Conservation (phyloP, 2,797 vertebrate genomes). For the Lithobates pipiens region DNA sequence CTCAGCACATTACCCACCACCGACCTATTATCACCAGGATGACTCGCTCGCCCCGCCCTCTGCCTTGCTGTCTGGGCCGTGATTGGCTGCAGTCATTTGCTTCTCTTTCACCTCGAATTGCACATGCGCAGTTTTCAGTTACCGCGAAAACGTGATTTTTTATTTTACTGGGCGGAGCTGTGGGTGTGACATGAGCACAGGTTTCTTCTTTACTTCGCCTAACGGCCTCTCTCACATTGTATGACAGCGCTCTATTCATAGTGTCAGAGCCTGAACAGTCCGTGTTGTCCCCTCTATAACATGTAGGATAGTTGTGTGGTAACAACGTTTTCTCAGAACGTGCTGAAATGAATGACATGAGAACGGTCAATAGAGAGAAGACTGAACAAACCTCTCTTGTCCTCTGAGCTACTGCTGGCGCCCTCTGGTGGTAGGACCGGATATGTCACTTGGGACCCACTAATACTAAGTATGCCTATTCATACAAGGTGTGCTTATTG, state of each 20-base stretch:
- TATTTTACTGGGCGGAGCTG: neutral
- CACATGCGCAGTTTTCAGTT: neutral
- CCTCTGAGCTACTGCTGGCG: neutral
- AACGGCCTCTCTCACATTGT: neutral
- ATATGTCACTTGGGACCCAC: too few relatives aligned
- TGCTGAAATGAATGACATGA: neutral
- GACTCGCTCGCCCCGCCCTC: neutral
- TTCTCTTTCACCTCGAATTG: too few relatives aligned
- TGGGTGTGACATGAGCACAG: neutral
- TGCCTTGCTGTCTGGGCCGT: too few relatives aligned
- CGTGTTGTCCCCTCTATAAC: too few relatives aligned
- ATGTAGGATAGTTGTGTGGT: too few relatives aligned
- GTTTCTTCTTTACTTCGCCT: neutral
- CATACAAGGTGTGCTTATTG: too few relatives aligned
- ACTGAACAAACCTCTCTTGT: neutral
- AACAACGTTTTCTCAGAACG: neutral
- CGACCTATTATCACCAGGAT: neutral
- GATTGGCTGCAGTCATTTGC: conserved; percentile 7
- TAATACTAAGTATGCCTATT: too few relatives aligned
- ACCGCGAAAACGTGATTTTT: neutral
- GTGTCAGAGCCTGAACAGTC: too few relatives aligned
- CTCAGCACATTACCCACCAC: conserved; percentile 1
- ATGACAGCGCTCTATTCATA: neutral
- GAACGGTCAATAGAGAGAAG: neutral
- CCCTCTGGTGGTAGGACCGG: neutral